phyloP scores from a whole-genome alignment of 2,888 invertebrate genomes.

The Plusia festucae region DNA sequence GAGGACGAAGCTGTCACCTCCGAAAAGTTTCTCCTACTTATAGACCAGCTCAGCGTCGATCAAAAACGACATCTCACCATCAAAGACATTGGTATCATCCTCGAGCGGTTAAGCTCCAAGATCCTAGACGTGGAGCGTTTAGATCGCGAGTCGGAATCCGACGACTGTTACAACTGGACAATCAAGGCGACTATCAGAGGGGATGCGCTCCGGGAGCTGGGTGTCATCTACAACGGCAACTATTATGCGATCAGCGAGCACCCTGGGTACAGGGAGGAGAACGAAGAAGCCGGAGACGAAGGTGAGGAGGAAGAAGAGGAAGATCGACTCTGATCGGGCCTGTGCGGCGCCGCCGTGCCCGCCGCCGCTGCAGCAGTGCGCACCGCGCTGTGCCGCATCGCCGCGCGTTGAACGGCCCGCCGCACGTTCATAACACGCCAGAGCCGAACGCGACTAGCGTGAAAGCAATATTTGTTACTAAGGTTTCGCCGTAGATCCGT shows the following conservation, averaged over 20 bases:
- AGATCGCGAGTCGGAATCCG: conserved; percentile 97
- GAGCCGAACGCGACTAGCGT: conserved; percentile 41
- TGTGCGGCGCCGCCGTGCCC: conserved; percentile 87
- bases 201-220: conserved; percentile 96
- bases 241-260: conserved; percentile 98
- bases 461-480: conserved; percentile 55
- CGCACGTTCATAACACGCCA: conserved; percentile 47
- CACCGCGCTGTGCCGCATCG: conserved; percentile 80
- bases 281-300: conserved; percentile 95
- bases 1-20: conserved; percentile 97
- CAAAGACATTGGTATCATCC: conserved; percentile 98
- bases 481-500: conserved; percentile 44
- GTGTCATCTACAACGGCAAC: conserved; percentile 98
- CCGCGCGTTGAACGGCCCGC: conserved; percentile 76
- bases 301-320: conserved; percentile 95
- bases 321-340: conserved; percentile 90
- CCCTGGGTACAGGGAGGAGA: conserved; percentile 97
- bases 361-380: conserved; percentile 83
- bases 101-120: conserved; percentile 97
- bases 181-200: conserved; percentile 98
- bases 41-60: conserved; percentile 97
- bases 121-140: conserved; percentile 97
- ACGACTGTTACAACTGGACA: conserved; percentile 98
- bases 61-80: conserved; percentile 97
- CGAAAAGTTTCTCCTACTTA: conserved; percentile 97